Base-by-base conservation (phyloP, 2,113 vertebrate genomes). In the Hiodon alosoides region DNA sequence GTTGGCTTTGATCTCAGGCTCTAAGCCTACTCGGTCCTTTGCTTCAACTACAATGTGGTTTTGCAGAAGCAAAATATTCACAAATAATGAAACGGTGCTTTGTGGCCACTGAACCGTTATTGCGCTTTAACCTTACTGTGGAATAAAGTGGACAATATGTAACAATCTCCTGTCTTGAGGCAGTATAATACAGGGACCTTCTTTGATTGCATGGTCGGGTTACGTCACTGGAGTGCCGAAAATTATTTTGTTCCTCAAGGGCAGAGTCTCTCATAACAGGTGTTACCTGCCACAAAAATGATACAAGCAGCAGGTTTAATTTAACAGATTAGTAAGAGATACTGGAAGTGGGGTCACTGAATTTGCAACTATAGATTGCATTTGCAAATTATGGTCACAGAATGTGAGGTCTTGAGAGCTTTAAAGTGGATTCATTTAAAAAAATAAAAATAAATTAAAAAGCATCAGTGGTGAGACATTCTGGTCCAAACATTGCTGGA, bases 201-300 rank as follows among this genome's bases (percentile, higher is more conserved):
- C 51, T 31, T 17, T 14, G 31, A 67, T 3, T 57, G 7, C 17
- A 46, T 2, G 4, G 8, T 48, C 13, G 14, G 73, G 53, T 17
- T 47, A 82, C 75, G 81, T 82, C 81, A 81, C 73, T 72, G 50
- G 16, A 79, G 71, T 52, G 68, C 79, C 69, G 79, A 55, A 79
- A 65, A 73, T 59, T 76, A 7, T 67, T 76, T 74, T 82, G 79
- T 77, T 72, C 79, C 86, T 62, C 8, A 31, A 50, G 76, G 76
- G 31, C 61, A 13, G 46, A 55, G n/a, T 1, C 17, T 78, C 58
- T 74, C 31, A 46, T 5, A 50, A 17, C 31, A n/a, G 64, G 62
- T 58, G 54, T 59, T 8, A 50, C n/a, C 64, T 11, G 65, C 53
- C 4, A 3, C 65, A 16, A 14, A 13, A 59, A 48, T n/a, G 7